Base-by-base conservation (phyloP, 2,888 invertebrate genomes). In the Dusona sp. region DNA sequence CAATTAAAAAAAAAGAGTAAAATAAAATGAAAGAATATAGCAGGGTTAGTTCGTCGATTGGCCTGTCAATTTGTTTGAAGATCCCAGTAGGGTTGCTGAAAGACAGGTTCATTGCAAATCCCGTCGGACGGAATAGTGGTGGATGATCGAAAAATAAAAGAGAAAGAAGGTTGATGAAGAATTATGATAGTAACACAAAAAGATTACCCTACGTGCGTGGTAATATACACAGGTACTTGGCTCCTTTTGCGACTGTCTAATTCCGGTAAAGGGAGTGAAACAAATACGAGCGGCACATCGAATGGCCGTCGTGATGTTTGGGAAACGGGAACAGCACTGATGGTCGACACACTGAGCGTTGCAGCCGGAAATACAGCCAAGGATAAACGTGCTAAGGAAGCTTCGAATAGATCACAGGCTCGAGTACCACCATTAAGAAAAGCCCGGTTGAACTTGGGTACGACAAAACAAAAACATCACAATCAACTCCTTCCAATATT, bases 301-400 rank as follows among this genome's bases (percentile, higher is more conserved):
- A 88, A 70, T 83, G 80, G 83, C 75, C 87, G 86, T 38, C 91
- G 92, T 29, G 94, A 95, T 67, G 93, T 94, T 87, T 95, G 94
- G 94, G 94, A 94, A 88, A 92, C 95, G 64, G 94, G 94, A 13
- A 93, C 95, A 88, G 94, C 95, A 2, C 95, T 95, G 83, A 94
- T 95, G 80, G 95, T 96, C 88, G 95, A 95, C 85, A 95, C 95
- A 84, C 93, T 97, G n/a, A 97, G 97, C 90, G 96, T 98, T 82
- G 97, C 98, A 13, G 98, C 98, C 73, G 98, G 97, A 75, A 97
- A 97, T 87, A 97, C 97, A 25, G 98, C 98, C 77, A 98, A 98
- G 94, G 98, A 98, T 94, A 98, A 98, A 94, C 96, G 98, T 67
- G 96, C 97, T 87, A 98, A 98, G 94, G 98, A 98, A 94, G 96